phyloP scores from a whole-genome alignment of 2,888 invertebrate genomes.

The Sthenelais limicola region DNA sequence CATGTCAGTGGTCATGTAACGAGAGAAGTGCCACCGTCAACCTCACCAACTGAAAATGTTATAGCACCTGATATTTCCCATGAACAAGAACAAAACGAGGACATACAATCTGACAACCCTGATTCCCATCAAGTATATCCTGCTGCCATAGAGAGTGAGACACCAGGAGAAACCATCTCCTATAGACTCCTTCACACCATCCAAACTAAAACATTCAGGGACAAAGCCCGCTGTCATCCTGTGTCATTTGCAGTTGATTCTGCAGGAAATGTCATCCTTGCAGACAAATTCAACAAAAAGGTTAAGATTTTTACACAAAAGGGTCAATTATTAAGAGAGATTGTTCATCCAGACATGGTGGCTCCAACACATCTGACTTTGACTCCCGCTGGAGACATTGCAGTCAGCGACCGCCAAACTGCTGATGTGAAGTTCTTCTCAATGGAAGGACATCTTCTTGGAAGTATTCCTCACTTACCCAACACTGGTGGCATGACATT shows the following conservation, averaged over 20 bases:
- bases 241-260: slow-evolving; percentile 38
- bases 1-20: too few relatives aligned
- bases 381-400: slow-evolving; percentile 34
- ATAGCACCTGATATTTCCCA: too few relatives aligned
- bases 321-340: slow-evolving; percentile 33
- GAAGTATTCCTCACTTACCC: slow-evolving; percentile 5
- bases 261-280: slow-evolving; percentile 11
- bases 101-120: too few relatives aligned
- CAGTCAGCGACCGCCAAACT: slow-evolving; percentile 26
- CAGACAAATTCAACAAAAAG: slow-evolving; percentile 39
- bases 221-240: slow-evolving; percentile 40
- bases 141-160: too few relatives aligned
- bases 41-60: too few relatives aligned
- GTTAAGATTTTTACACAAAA: slow-evolving; percentile 36
- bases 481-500: slow-evolving; percentile 22
- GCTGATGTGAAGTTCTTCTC: slow-evolving; percentile 29
- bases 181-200: slow-evolving; percentile 16
- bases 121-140: too few relatives aligned
- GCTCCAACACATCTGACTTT: slow-evolving; percentile 11
- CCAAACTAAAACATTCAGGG: slow-evolving; percentile 40
- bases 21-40: too few relatives aligned
- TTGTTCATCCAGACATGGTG: not conserved
- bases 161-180: too few relatives aligned
- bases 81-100: too few relatives aligned
- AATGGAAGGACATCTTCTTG: slow-evolving; percentile 7